Percentiles rank a stretch among this genome's conserved stretches.
phyloP scores from a whole-genome alignment of 2,888 invertebrate species.

The Deroplatys truncata region DNA sequence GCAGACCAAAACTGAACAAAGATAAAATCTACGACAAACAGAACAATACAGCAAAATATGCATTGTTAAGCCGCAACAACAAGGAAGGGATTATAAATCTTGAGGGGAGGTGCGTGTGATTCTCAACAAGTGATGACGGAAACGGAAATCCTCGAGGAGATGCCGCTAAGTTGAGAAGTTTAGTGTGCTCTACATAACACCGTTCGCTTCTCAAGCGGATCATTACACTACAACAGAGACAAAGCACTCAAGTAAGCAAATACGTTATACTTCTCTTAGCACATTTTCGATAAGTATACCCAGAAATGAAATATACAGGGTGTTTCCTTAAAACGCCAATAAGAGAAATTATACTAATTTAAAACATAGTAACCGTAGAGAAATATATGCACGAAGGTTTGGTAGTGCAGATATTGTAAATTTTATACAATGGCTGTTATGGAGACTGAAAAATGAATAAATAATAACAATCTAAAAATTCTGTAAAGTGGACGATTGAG shows the following conservation, averaged over 20 bases:
- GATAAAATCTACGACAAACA: no score
- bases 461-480: background rate
- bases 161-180: background rate
- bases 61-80: background rate
- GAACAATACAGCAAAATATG: no score
- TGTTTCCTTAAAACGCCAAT: background rate
- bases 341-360: background rate
- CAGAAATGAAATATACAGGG: background rate
- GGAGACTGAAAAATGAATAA: background rate
- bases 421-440: background rate
- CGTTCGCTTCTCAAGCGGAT: background rate
- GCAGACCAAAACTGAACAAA: no score
- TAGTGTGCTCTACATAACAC: background rate
- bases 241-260: no score
- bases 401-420: background rate
- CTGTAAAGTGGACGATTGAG: background rate
- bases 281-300: no score
- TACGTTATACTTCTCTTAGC: no score
- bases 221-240: no score
- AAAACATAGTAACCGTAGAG: background rate
- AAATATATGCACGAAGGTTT: background rate
- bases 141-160: background rate
- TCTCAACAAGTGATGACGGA: background rate
- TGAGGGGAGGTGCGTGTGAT: background rate
- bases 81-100: no score